Evolutionary conservation across 2,888 invertebrate genomes (phyloP).

Genomic region (Pantelozetes paolii): DNA sequence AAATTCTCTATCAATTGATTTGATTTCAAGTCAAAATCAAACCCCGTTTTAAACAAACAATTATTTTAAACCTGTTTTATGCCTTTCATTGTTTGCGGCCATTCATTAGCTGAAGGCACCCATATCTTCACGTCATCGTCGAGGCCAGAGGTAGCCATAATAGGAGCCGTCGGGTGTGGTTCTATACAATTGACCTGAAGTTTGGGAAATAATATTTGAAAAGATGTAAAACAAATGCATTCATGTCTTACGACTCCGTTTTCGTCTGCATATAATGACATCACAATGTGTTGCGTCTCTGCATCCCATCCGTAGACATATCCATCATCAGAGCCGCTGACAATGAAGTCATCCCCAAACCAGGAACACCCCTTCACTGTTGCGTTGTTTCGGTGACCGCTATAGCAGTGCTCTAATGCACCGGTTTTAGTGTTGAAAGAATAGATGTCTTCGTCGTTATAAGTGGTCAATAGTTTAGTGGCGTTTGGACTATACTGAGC

Average conservation of each 20-base stretch:
- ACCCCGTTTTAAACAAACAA: not conserved
- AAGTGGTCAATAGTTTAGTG: conserved; percentile 77
- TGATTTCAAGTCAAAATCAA: not conserved
- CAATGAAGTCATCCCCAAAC: conserved; percentile 64
- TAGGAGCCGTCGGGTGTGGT: conserved; percentile 78
- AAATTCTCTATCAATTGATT: not conserved
- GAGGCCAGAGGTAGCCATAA: conserved; percentile 83
- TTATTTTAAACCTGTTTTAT: conserved; percentile 36
- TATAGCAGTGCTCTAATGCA: conserved; percentile 60
- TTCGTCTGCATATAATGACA: conserved; percentile 75
- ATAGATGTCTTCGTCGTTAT: conserved; percentile 88
- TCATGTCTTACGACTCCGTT: conserved; percentile 51
- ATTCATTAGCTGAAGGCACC: conserved; percentile 66
- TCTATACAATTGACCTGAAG: conserved; percentile 82
- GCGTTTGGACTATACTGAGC: conserved; percentile 19
- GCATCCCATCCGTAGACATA: conserved; percentile 84
- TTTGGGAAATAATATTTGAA: conserved; percentile 2
- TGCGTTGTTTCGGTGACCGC: conserved; percentile 62
- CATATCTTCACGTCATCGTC: conserved; percentile 90
- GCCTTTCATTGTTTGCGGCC: conserved; percentile 42
- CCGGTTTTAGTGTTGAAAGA: conserved; percentile 67
- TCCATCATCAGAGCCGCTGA: conserved; percentile 91
- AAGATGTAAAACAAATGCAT: not conserved
- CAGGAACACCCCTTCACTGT: conserved; percentile 50
- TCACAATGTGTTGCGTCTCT: conserved; percentile 78